A percentile compares a stretch with the other conserved stretches of the same genome.
Evolutionary conservation across 2,113 vertebrate genomes (phyloP).

Genomic region (Seriola dumerili): DNA sequence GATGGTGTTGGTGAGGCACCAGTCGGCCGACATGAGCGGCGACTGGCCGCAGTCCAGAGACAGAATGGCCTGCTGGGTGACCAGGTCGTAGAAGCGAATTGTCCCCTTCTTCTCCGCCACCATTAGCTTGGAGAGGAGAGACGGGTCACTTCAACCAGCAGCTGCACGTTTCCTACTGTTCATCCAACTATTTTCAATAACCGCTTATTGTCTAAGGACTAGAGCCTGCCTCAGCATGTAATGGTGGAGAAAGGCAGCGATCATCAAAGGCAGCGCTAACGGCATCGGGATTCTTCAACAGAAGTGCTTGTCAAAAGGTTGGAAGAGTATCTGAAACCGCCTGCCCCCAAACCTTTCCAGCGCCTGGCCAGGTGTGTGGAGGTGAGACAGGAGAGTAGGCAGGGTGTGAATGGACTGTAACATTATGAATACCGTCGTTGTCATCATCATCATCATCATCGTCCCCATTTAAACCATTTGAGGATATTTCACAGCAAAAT

Average conservation of each 20-base stretch:
- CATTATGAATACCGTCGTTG: neutral
- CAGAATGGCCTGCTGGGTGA: constrained; percentile 94
- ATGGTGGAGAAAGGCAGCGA: neutral
- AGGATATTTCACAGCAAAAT: too few species aligned
- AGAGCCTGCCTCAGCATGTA: neutral
- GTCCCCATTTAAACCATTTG: neutral
- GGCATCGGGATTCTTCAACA: neutral
- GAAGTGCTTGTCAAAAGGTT: too few species aligned
- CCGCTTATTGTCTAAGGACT: neutral
- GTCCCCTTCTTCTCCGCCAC: constrained; percentile 96
- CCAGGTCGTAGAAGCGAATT: constrained; percentile 94
- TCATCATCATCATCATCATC: too few species aligned
- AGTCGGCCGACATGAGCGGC: constrained; percentile 94
- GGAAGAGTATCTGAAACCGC: neutral
- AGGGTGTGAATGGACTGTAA: too few species aligned
- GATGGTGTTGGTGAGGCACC: constrained; percentile 95
- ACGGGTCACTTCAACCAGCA: neutral
- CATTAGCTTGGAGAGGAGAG: constrained; percentile 88
- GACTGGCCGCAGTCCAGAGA: constrained; percentile 93
- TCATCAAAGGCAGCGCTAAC: neutral
- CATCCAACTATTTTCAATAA: neutral
- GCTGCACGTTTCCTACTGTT: neutral
- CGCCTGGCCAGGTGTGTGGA: too few species aligned
- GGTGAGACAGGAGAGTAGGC: too few species aligned
- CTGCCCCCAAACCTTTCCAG: too few species aligned